Base-by-base conservation (phyloP, 1,140 invertebrate genomes). In the Platyscapa corneri region DNA sequence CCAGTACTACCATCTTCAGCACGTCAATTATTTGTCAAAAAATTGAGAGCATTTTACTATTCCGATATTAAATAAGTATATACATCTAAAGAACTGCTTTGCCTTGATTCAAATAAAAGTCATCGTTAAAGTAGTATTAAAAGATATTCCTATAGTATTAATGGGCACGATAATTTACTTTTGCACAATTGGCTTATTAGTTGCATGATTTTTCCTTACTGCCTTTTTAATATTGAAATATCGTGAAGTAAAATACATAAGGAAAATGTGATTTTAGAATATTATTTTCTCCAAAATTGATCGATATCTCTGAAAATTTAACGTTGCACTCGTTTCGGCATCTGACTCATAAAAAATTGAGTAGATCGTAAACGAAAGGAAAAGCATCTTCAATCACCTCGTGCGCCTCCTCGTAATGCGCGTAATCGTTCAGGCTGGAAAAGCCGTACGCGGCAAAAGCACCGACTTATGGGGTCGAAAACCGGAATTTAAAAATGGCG, bases 401-500 rank as follows among this genome's bases (percentile, higher is more conserved):
- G 27, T 14, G 72, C n/a, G 8, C 42, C 0, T 23, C 37, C 37
- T 67, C 7, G 64, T 79, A 79, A 80, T 80, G 27, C 42, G 64
- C 23, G 56, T 46, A 67, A 80, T 80, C 23, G 53, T 18, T 20
- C 20, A 67, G n/a, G 3, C 37, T 39, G 30, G 16, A 46, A 67
- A 46, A 65, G 53, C 23, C 53, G n/a, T 12, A 23, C 53, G 32
- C 30, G 14, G 30, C 18, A 27, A 30, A 32, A 34, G 20, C 18
- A 49, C n/a, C 10, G 75, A 46, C 32, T 70, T 12, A 70, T 5
- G 18, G 18, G 67, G 67, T 32, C 32, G 3, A 70, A 70, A 78
- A 37, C 18, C 30, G 49, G 20, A 78, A 20, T 80, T 80, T 67
- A 80, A 67, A 70, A 74, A 60, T 74, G 53, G 67, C 79, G 42